These are phyloP conservation scores for Astyanax mexicanus DNA, from an alignment of 2,797 vertebrate species.

Conservation along the genomic window DNA sequence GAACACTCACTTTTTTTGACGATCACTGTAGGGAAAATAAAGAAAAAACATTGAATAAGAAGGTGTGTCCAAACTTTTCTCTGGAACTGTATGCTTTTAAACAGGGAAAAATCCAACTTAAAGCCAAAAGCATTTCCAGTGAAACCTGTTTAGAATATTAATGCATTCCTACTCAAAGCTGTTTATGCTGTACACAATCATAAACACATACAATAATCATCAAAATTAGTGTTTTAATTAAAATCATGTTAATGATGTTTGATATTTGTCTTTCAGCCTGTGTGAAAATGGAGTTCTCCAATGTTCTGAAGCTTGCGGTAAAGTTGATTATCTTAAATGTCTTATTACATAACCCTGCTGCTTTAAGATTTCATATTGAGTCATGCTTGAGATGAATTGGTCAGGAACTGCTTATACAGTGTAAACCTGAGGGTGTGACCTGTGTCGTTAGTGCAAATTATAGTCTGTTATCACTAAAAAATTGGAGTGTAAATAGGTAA, in stretches of 20 bases:
- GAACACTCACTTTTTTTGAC: no score
- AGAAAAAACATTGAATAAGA: no score
- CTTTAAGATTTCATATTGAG: not conserved
- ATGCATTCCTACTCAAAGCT: not conserved
- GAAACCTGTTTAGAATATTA: not conserved
- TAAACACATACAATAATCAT: not conserved
- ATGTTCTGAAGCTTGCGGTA: conserved; percentile 73
- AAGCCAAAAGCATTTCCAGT: not conserved
- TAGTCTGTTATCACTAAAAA: no score
- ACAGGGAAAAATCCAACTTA: not conserved
- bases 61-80: no score
- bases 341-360: not conserved
- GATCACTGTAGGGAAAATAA: no score
- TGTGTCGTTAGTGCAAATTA: not conserved
- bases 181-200: no score
- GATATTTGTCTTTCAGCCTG: conserved; percentile 61
- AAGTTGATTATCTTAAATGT: conserved; percentile 23
- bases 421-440: not conserved
- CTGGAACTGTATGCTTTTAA: no score
- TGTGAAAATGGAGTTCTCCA: conserved; percentile 74
- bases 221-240: no score
- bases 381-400: not conserved
- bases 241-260: not conserved
- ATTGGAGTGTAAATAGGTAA: no score
- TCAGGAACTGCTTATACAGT: not conserved